Base-by-base conservation (phyloP, 2,888 invertebrate genomes). In the Drosophila austrosaltans region DNA sequence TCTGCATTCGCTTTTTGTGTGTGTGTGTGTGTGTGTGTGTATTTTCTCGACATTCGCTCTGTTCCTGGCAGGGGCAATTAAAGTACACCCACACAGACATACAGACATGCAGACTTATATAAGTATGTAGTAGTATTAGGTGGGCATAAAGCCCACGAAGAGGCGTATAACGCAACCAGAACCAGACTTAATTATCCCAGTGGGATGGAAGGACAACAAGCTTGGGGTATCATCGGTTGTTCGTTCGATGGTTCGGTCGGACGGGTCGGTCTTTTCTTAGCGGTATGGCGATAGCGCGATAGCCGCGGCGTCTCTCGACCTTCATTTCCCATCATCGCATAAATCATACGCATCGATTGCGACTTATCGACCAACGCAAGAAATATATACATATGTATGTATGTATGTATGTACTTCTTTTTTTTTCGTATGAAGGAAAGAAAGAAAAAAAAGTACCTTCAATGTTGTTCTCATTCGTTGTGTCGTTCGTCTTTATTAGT, bases 281-380 rank as follows among this genome's bases (percentile, higher is more conserved):
- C 54, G 48, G 48, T 25, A 12, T 48, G 48, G 48, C 48, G 48
- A 48, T 48, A 25, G 48, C 48, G 44, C 44, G 48, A 48, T 48
- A 12, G 48, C 25, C 48, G 48, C 25, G 12, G 22, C 57, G 40
- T 42, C 44, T 36, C 10, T 36, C 36, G 40, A 60, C 44, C 40
- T 60, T 60, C 40, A 60, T 44, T 44, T 48, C 48, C 28, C 39
- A 60, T 57, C 62, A 60, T 56, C 57, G 67, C 76, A 79, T 79
- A 79, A 79, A 79, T 79, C 81, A 79, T 74, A 60, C 64, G 60
- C 76, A 81, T 81, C 79, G 81, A 79, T 81, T 71, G 79, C 66
- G 71, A 68, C 69, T 78, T 79, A 81, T 79, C 81, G 79, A 76
- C 81, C 79, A 82, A 79, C 79, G 77, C 66, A 53, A 70, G 8